These are phyloP conservation scores for Muscidifurax raptorellus DNA, from an alignment of 1,140 invertebrate species.

Conservation along the genomic window DNA sequence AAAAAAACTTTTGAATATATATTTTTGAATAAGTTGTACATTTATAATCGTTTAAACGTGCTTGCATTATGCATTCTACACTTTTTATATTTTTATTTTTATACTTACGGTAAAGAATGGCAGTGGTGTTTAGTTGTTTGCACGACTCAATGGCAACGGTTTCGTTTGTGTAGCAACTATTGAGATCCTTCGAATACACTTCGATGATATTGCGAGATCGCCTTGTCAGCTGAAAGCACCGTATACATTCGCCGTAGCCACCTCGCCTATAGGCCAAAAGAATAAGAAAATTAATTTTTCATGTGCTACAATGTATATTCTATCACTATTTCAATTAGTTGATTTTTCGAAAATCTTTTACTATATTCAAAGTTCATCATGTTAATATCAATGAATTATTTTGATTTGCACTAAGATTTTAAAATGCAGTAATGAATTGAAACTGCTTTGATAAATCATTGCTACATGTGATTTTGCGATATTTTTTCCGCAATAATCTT, in stretches of 20 bases:
- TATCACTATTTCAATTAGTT: not conserved
- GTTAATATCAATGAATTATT: too few species aligned
- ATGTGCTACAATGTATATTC: conserved; percentile 16
- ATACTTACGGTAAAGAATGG: conserved; percentile 72
- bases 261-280: conserved; percentile 69
- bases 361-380: too few species aligned
- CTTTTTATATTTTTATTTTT: not conserved
- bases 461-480: too few species aligned
- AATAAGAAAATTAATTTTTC: conserved; percentile 14
- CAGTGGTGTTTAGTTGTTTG: conserved; percentile 70
- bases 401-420: too few species aligned
- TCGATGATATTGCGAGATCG: conserved; percentile 80
- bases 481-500: not conserved
- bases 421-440: too few species aligned
- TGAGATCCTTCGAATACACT: conserved; percentile 79
- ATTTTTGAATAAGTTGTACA: not conserved
- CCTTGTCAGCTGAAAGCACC: conserved; percentile 79
- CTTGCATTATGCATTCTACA: not conserved
- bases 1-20: not conserved
- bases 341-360: not conserved
- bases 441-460: too few species aligned
- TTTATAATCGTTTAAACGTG: not conserved
- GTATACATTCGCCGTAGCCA: conserved; percentile 77
- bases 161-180: conserved; percentile 81
- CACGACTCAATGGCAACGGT: conserved; percentile 79